Evolutionary conservation across 2,888 invertebrate genomes (phyloP).

Genomic region (Apoderus coryli): DNA sequence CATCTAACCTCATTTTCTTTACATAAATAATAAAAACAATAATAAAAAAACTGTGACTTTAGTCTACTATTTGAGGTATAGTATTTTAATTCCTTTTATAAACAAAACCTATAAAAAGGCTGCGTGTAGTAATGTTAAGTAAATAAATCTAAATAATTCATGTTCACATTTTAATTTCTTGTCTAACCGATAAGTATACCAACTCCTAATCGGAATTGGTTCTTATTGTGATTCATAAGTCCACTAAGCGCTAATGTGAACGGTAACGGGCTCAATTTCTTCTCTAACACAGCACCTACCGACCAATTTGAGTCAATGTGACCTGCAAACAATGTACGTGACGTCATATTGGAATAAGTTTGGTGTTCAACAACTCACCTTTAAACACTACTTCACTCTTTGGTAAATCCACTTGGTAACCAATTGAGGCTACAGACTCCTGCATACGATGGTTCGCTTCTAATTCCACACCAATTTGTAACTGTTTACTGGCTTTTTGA

Average conservation of each 20-base stretch:
- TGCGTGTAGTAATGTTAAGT: too few species aligned
- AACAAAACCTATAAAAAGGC: too few species aligned
- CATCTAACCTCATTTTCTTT: too few species aligned
- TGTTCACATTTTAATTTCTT: conserved; percentile 7
- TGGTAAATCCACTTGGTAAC: conserved; percentile 89
- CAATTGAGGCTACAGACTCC: conserved; percentile 82
- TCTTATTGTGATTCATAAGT: conserved; percentile 83
- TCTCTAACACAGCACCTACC: conserved; percentile 86
- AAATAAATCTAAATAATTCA: too few species aligned
- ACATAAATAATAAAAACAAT: too few species aligned
- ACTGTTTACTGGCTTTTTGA: conserved; percentile 83
- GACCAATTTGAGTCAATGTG: conserved; percentile 88
- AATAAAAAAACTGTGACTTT: too few species aligned
- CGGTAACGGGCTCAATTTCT: conserved; percentile 82
- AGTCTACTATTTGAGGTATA: too few species aligned
- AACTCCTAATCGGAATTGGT: conserved; percentile 84
- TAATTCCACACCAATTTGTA: conserved; percentile 87
- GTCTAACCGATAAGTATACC: conserved; percentile 84
- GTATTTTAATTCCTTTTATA: too few species aligned
- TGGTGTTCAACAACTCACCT: conserved; percentile 41
- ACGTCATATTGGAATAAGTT: background rate
- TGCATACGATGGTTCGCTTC: conserved; percentile 84
- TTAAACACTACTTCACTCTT: conserved; percentile 88
- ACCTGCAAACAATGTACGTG: conserved; percentile 41
- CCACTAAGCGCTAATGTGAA: conserved; percentile 89